Evolutionary conservation across 2,888 invertebrate species (phyloP), one percentile per base, ranked within the genome.

Genomic region (Hypomecis atomaria): DNA sequence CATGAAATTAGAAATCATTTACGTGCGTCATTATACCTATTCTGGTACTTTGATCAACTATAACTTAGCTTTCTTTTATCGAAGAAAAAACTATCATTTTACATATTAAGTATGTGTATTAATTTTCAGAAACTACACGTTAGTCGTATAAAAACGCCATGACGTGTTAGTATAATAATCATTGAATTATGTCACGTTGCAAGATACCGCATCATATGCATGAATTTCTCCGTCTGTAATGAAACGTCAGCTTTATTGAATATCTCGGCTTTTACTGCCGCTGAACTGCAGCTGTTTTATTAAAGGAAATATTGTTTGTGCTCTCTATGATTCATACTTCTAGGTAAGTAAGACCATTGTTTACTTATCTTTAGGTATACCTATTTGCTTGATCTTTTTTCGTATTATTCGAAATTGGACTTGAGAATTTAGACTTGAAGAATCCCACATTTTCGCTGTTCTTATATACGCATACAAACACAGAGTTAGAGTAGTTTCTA

Each of bases 101-200:
- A 23, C 23, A 23, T 23, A 23, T 23, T 23, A 23, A n/a, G n/a
- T n/a, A n/a, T n/a, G n/a, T n/a, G 9, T 33, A 5, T 33, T 23
- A n/a, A 33, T 52, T 8, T 1, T 40, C 10, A 54, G 33, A 65
- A 53, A 60, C 53, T 57, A 54, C 53, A 63, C 43, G n/a, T n/a
- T n/a, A n/a, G n/a, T n/a, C n/a, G 59, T 53, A 47, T 23, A 23
- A 34, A 52, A 50, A n/a, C 48, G 8, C 23, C 9, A 0, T 42
- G 37, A 10, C 44, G 36, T 62, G 62, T 52, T 9, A 52, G 40
- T 54, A 10, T 54, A 47, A 54, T n/a, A n/a, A n/a, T n/a, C n/a
- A n/a, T 52, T 45, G 44, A 44, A 52, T 53, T 53, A 59, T 54
- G 53, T 60, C 53, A 60, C 60, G 45, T 60, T 40, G 50, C 59